Evolutionary conservation across 2,888 invertebrate genomes (phyloP), one percentile per base, ranked within the genome.

Genomic region (Listrodromus nycthemerus): DNA sequence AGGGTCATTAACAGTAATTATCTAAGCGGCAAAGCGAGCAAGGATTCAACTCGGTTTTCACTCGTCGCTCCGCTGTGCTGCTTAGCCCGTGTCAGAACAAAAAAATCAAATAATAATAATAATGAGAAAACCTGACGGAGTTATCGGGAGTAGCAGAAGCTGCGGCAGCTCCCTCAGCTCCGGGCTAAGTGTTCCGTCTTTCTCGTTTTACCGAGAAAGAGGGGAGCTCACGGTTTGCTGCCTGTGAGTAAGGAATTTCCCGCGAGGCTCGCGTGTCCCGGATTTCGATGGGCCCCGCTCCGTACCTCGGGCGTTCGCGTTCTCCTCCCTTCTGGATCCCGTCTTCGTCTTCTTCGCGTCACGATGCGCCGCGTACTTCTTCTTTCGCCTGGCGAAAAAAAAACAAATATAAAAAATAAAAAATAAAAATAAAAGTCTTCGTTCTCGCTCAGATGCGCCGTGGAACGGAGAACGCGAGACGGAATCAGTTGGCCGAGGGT

Each of bases 211-310:
- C 88, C 85, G 73, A 87, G 85, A 85, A 88, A 86, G 86, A 86
- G 67, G 52, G 48, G 70, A 67, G 63, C 50, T 70, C 52, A n/a
- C 33, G 37, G 37, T 27, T 45, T 71, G 58, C 45, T 71, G 66
- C 76, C 76, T 71, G 55, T 41, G 87, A 89, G 86, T 84, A 85
- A 89, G 90, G 92, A 93, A 93, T 93, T 92, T 93, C 92, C 92
- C 93, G 92, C 90, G 90, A 92, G 93, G 92, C 92, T 92, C 92
- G 92, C 92, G 92, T 92, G 92, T 92, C 91, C 91, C 90, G 92
- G 92, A 92, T 92, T 92, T 92, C 90, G 87, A 86, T 81, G 80
- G 80, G 82, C 82, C 79, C 75, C 73, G 82, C 41, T 45, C 84
- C 78, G 82, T 85, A 85, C 86, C 86, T 83, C 85, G 48, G 85